Evolutionary conservation across 2,888 invertebrate species (phyloP), one percentile per base, ranked within the genome.

Genomic region (Netelia virgata): DNA sequence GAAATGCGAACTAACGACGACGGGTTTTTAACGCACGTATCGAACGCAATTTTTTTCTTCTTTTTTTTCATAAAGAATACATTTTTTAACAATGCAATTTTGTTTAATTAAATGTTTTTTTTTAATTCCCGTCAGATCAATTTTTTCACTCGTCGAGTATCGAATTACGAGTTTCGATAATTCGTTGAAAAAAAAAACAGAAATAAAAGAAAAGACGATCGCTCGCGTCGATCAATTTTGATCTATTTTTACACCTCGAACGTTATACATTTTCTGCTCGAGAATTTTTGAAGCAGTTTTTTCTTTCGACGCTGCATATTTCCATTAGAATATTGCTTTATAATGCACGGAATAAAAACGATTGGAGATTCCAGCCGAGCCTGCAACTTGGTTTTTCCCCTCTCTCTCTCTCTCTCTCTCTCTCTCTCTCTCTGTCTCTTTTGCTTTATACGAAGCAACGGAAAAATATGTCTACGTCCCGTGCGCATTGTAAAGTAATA

Each of bases 301-400:
- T n/a, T 20, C 68, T 66, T 70, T 66, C 70, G 59, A 74, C 23
- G 50, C 75, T 72, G 16, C 36, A 36, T 8, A 28, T 74, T 85
- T 85, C 85, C 85, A 85, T 85, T 85, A 85, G 79, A 82, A 85
- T 85, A 85, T 85, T 83, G 79, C 85, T 82, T 85, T 77, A 83
- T 77, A 83, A 85, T 76, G 53, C 69, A 66, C 53, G 66, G 57
- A 64, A 73, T 74, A 74, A 57, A 81, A 77, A 84, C 63, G 61
- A 81, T 81, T 28, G 68, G 73, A 63, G 18, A 3, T 18, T 10
- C 47, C n/a, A 41, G 28, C 36, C 55, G 18, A 6, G 36, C 16
- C 59, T 23, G 41, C 47, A 47, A 18, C 18, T 16, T 18, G 47
- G 73, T 28, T 72, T 55, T 53, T 16, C 72, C 10, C 10, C 9